phyloP scores from a whole-genome alignment of 2,113 vertebrate genomes.

The Xiphorhynchus elegans region DNA sequence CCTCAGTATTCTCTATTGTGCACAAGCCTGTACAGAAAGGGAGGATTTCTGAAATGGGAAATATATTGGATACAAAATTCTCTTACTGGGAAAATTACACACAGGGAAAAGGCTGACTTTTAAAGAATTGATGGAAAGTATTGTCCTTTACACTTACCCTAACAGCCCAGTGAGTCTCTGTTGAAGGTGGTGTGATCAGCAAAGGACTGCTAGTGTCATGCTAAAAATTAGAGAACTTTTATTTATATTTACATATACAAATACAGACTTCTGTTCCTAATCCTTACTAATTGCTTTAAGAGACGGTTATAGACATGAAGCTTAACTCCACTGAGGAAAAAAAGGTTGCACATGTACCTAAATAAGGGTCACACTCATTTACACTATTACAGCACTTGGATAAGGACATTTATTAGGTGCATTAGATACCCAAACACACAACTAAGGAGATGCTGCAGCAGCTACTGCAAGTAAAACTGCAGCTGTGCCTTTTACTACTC shows the following conservation, averaged over 20 bases:
- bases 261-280: background rate
- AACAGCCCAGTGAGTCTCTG: constrained; percentile 89
- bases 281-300: background rate
- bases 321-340: background rate
- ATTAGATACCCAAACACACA: background rate
- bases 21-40: background rate
- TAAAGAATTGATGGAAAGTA: background rate
- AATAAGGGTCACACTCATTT: background rate
- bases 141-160: constrained; percentile 81
- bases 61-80: background rate
- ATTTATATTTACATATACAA: background rate
- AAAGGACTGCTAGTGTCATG: constrained; percentile 91
- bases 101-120: background rate
- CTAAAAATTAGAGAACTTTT: constrained; percentile 71
- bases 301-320: background rate
- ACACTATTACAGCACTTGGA: background rate
- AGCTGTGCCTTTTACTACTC: background rate
- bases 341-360: background rate
- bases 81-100: background rate
- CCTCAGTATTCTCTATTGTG: background rate
- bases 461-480: background rate
- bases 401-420: background rate
- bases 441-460: background rate
- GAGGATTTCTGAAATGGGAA: background rate
- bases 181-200: constrained; percentile 75